Conservation (phyloP, 2,113 vertebrate species). For the Tricholaema leucomelas region DNA sequence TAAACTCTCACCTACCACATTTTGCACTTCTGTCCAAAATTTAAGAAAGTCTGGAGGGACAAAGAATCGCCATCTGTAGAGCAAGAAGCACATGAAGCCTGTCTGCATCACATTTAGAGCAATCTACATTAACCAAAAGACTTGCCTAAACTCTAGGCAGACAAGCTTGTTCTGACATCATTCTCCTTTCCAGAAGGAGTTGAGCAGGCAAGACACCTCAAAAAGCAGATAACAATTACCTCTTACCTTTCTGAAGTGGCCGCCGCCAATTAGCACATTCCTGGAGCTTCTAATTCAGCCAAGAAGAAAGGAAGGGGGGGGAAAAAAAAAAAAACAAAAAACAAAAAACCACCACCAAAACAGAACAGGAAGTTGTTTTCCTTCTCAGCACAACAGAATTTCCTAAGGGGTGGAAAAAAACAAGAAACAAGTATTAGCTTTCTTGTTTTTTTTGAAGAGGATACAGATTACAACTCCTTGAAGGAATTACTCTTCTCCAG, state of each 20-base stretch:
- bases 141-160: not conserved
- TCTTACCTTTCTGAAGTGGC: conserved; percentile 68
- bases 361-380: not conserved
- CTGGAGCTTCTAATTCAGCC: conserved; percentile 49
- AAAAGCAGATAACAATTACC: conserved; percentile 38
- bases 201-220: conserved; percentile 21
- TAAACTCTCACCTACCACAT: not conserved
- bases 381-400: conserved; percentile 7
- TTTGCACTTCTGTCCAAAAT: not conserved
- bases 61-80: not conserved
- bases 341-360: not conserved
- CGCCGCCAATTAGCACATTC: conserved; percentile 58
- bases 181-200: not conserved
- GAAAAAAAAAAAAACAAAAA: not conserved
- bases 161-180: not conserved
- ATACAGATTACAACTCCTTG: not conserved
- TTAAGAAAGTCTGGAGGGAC: not conserved
- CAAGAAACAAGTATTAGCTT: not conserved
- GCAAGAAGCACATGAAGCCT: not conserved
- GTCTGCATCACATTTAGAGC: not conserved
- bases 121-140: not conserved
- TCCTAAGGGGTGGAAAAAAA: not conserved
- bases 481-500: not conserved
- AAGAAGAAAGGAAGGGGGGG: not conserved
- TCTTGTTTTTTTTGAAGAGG: not conserved